Conservation (phyloP, 2,888 invertebrate genomes). For the Molanna angustata region DNA sequence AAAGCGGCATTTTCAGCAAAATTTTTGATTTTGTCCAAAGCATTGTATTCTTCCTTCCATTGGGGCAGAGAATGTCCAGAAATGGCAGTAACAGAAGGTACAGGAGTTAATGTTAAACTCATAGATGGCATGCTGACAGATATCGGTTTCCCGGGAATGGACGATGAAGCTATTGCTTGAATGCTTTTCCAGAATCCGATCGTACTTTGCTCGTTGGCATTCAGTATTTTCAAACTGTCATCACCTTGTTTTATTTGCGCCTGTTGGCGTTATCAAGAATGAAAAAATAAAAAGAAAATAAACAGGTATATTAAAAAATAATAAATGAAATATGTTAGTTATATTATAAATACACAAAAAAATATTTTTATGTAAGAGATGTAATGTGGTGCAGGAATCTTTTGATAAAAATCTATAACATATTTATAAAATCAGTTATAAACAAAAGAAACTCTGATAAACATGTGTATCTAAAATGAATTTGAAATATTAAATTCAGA, state of each 20-base stretch:
- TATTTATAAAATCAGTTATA: too few species aligned
- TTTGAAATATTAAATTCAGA: too few species aligned
- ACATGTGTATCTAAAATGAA: too few species aligned
- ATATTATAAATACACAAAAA: background rate
- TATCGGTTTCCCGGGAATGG: slow-evolving; percentile 13
- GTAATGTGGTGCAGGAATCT: background rate
- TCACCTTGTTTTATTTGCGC: slow-evolving; percentile 17
- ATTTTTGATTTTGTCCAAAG: slow-evolving; percentile 53
- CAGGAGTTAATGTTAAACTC: slow-evolving; percentile 50
- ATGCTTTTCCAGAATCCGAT: slow-evolving; percentile 27
- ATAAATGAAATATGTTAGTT: background rate
- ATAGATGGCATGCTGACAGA: slow-evolving; percentile 46
- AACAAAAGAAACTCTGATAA: too few species aligned
- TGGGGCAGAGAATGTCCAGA: slow-evolving; percentile 35
- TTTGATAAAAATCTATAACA: slow-evolving; percentile 1
- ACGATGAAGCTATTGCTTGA: slow-evolving; percentile 23
- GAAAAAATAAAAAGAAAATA: slow-evolving; percentile 6
- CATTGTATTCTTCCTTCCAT: slow-evolving; percentile 51
- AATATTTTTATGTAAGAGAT: background rate
- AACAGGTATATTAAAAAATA: background rate
- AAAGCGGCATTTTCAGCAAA: slow-evolving; percentile 53
- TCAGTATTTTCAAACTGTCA: slow-evolving; percentile 15
- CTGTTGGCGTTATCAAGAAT: slow-evolving; percentile 3
- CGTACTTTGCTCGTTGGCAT: slow-evolving; percentile 19
- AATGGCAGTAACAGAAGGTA: slow-evolving; percentile 43